These are phyloP conservation scores for Hafferia zeledoni DNA, from an alignment of 2,797 vertebrate genomes.

Conservation along the genomic window DNA sequence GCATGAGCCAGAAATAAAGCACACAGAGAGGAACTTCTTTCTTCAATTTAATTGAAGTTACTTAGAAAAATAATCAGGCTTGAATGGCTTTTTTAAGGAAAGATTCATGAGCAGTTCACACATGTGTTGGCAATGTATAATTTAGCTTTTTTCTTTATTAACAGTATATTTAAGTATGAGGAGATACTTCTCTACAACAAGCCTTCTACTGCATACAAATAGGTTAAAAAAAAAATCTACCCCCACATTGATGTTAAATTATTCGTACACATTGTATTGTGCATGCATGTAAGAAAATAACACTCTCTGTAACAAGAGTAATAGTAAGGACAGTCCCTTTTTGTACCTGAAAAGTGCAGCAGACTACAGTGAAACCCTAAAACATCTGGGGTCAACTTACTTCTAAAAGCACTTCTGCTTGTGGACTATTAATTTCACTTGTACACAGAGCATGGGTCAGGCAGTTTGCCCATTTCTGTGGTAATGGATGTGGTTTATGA, in stretches of 20 bases:
- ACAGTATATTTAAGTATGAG: conserved; percentile 70
- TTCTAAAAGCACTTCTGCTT: conserved; percentile 48
- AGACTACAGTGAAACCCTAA: conserved; percentile 47
- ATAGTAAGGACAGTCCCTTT: conserved; percentile 70
- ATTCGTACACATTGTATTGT: conserved; percentile 68
- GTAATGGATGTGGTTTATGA: not conserved
- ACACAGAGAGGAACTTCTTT: conserved; percentile 60
- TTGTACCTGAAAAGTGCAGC: conserved; percentile 73
- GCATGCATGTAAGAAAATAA: conserved; percentile 76
- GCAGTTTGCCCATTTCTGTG: not conserved
- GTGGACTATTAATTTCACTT: not conserved
- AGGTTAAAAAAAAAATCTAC: conserved; percentile 70
- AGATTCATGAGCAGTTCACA: conserved; percentile 76
- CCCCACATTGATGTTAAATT: conserved; percentile 71
- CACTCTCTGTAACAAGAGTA: conserved; percentile 77
- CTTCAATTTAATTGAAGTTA: conserved; percentile 85
- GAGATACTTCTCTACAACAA: conserved; percentile 71
- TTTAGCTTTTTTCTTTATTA: conserved; percentile 72
- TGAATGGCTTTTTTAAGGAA: conserved; percentile 80
- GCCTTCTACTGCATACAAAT: conserved; percentile 78
- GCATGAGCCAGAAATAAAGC: conserved; percentile 59
- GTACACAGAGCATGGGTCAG: not conserved
- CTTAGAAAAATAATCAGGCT: conserved; percentile 85
- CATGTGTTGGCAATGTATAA: conserved; percentile 74
- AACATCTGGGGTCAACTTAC: conserved; percentile 10